Evolutionary conservation across 2,113 vertebrate species (phyloP), one percentile per base, ranked within the genome.

Genomic region (Notothenia coriiceps): DNA sequence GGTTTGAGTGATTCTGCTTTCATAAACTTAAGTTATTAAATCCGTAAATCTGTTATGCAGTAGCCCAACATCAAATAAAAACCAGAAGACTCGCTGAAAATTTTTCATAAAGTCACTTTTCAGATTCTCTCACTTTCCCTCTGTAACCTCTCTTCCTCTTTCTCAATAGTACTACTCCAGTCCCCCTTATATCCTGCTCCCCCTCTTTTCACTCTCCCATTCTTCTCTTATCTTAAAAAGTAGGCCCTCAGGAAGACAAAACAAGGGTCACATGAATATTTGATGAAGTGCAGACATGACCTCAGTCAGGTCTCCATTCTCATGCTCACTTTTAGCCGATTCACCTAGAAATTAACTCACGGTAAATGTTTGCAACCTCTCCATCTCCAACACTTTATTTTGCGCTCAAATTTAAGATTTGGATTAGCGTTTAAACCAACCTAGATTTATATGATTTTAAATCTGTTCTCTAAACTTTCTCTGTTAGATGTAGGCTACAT

Each of bases 261-360:
- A 80, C 75, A 85, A 76, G 65, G 62, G 67, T 77, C 67, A 51
- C 67, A 80, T 88, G 66, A 90, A 88, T 88, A 77, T 86, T 85
- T 82, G 55, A 87, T 78, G 68, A 70, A 79, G 57, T 81, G 79
- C 84, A 89, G 87, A 71, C 82, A 81, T 85, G 86, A 91, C 80
- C 75, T 87, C 51, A 70, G 62, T 79, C 83, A 54, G 82, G 46
- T 79, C 73, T 80, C 64, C 69, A 17, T 69, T 74, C 49, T 74
- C 56, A 44, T 64, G 14, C 50, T 75, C 52, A 55, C 51, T 74
- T 71, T 47, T 33, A 47, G 68, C 77, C 50, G 75, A 66, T 63
- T 87, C 4, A 40, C 6, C 3, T 10, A 4, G 40, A 14, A 80
- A 74, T 55, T 46, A 11, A 49, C 66, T 78, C 12, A 51, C 2